Evolutionary conservation across 2,888 invertebrate species (phyloP), one percentile per base, ranked within the genome.

Genomic region (Mycalesis mineus): DNA sequence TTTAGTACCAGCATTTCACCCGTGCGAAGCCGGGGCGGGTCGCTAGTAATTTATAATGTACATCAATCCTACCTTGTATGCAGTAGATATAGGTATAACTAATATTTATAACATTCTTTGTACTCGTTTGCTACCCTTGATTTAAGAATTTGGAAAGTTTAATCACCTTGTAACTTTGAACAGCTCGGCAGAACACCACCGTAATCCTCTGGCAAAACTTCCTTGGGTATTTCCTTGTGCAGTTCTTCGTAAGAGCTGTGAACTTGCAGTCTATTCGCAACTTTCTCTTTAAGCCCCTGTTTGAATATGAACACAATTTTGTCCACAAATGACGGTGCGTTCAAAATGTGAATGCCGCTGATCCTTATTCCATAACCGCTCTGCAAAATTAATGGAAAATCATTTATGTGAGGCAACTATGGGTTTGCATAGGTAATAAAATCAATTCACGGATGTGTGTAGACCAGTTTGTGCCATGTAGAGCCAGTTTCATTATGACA

Each of bases 291-390:
- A 4, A 80, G 48, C 0, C 76, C 61, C 60, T 75, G 78, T 61
- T 81, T 89, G 0, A 85, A 39, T 7, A 90, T 42, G 1, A 68
- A 66, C 1, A 88, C 58, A 0, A 89, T 13, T 3, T 77, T 69
- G 36, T 84, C 79, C 0, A 90, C 70, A 41, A 82, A 70, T 49
- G 78, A 80, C 0, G 85, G 84, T 0, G 74, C 56, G 31, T 87
- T 82, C 14, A 91, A 58, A 7, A 89, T 65, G 56, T 88, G 81
- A 1, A 90, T 73, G 0, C 71, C 74, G 55, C 81, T 84, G 39
- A 89, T 57, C 63, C 83, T 77, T 7, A 77, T 57, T 0, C 81
- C 81, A 51, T 77, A 78, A 1, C 77, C 80, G 54, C 78, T 78
- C 68, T 84, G 77, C 71, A 68, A 67, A 68, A 9, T 28, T 2